Evolutionary conservation across 2,113 vertebrate genomes (phyloP), one percentile per base, ranked within the genome.

Genomic region (Corythoichthys intestinalis): DNA sequence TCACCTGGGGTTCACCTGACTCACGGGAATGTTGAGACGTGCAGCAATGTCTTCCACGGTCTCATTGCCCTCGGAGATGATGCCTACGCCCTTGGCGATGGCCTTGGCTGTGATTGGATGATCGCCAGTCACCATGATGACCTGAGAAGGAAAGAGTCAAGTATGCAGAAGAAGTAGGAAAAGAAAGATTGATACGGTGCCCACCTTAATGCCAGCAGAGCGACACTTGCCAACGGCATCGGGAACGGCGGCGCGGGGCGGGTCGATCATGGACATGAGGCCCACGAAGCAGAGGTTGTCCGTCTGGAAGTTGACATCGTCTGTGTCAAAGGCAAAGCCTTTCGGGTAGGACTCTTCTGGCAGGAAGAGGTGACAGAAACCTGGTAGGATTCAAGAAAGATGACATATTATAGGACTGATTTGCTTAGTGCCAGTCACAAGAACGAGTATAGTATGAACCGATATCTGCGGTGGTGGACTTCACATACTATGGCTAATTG

Each of bases 211-310:
- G 54, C 95, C 95, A 0, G 95, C 95, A 0, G 94, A 95, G 62
- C 95, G 93, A 76, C 95, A 96, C 76, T 96, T 96, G 48, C 95
- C 95, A 61, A 96, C 95, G 0, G 95, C 95, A 0, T 96, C 95
- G 0, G 95, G 95, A 64, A 97, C 95, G 0, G 94, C 95, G 0
- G 95, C 95, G 0, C 95, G 92, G 17, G 95, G 95, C 0, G 95
- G 95, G 82, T 96, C 95, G 0, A 97, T 97, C 95, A 96, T 96
- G 71, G 95, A 97, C 93, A 96, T 96, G 66, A 97, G 94, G 52
- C 95, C 95, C 4, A 96, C 92, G 1, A 97, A 97, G 90, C 95
- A 97, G 59, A 97, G 91, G 80, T 93, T 94, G 69, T 96, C 94
- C 0, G 92, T 96, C 75, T 89, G 91, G 83, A 97, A 97, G 90